Conservation (phyloP, 2,888 invertebrate genomes). For the Unio delphinus region DNA sequence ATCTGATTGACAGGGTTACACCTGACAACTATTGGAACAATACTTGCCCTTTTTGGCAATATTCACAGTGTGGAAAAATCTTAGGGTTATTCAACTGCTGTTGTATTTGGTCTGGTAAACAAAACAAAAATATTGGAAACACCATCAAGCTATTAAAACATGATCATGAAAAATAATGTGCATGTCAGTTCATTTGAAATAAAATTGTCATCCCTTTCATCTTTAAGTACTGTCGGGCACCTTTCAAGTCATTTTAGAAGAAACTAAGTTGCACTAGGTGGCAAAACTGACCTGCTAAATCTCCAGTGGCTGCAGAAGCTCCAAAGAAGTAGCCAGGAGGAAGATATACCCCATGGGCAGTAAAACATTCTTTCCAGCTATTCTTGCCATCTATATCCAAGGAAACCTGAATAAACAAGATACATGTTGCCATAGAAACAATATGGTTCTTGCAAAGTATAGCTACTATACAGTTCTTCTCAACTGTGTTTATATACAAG, state of each 20-base stretch:
- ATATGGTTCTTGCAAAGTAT: too few relatives aligned
- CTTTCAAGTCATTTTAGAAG: background rate
- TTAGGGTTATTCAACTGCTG: too few relatives aligned
- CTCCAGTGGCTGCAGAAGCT: conserved; percentile 95
- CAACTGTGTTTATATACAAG: too few relatives aligned
- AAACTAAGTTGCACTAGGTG: background rate
- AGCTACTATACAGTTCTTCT: too few relatives aligned
- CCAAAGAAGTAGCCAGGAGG: conserved; percentile 98
- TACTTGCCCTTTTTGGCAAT: too few relatives aligned
- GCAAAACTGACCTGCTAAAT: conserved; percentile 77
- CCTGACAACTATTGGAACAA: too few relatives aligned
- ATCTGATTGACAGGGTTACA: too few relatives aligned
- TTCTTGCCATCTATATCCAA: conserved; percentile 93
- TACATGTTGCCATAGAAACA: background rate
- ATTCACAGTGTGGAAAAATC: too few relatives aligned
- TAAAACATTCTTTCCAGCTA: conserved; percentile 94
- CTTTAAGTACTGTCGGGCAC: background rate
- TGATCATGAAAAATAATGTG: background rate
- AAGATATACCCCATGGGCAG: conserved; percentile 88
- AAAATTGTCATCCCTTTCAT: background rate
- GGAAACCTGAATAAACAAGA: conserved; percentile 80
- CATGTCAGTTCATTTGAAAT: background rate
- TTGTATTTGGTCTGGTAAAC: background rate
- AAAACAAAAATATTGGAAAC: background rate
- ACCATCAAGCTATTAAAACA: background rate